phyloP scores from a whole-genome alignment of 2,888 invertebrate species.

The Drosophila meridiana region DNA sequence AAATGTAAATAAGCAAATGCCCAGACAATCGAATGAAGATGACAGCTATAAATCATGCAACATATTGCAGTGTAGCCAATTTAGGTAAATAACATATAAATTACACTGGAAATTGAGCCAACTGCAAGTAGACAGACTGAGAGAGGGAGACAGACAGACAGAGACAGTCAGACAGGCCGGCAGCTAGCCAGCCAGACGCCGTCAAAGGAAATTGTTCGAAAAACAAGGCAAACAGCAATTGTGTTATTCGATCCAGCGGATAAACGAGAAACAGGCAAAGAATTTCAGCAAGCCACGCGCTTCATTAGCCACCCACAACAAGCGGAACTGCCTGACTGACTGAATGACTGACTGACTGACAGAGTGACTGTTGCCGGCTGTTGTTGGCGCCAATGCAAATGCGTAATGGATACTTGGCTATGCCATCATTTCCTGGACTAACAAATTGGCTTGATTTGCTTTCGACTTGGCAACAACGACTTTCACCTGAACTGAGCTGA shows the following conservation, averaged over 20 bases:
- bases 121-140: conserved; percentile 45
- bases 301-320: conserved; percentile 60
- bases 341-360: not conserved
- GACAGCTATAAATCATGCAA: conserved; percentile 74
- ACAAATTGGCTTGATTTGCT: conserved; percentile 73
- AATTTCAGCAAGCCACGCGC: conserved; percentile 39
- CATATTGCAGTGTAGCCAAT: conserved; percentile 66
- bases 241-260: conserved; percentile 50
- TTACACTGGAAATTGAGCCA: conserved; percentile 72
- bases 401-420: conserved; percentile 69
- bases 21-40: conserved; percentile 58
- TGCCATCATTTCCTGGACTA: conserved; percentile 49
- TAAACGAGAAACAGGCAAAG: conserved; percentile 21
- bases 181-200: not conserved
- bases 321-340: conserved; percentile 13
- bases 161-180: not conserved
- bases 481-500: conserved; percentile 50
- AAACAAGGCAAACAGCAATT: conserved; percentile 40
- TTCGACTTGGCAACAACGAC: conserved; percentile 27
- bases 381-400: conserved; percentile 65
- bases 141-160: not conserved
- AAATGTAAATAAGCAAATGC: conserved; percentile 50
- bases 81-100: conserved; percentile 74
- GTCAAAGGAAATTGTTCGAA: conserved; percentile 37
- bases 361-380: conserved; percentile 16